Percentiles rank a stretch among this genome's conserved stretches.
phyloP scores from a whole-genome alignment of 2,797 vertebrate genomes.

The Crax fasciolata region DNA sequence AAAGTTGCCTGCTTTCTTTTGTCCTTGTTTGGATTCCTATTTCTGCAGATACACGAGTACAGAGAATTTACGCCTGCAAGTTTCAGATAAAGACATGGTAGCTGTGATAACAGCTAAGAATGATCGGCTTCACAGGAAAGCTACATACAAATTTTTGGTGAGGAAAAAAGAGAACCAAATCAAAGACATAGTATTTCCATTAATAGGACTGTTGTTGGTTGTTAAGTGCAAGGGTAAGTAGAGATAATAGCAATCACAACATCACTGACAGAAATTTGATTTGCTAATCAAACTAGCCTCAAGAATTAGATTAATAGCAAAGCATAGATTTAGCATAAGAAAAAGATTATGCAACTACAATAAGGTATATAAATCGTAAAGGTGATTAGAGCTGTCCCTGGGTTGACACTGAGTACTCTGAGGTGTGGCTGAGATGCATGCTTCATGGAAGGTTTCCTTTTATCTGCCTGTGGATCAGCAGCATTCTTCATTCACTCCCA shows the following conservation, averaged over 20 bases:
- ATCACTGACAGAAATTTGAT: not conserved
- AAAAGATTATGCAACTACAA: not conserved
- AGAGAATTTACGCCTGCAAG: not conserved
- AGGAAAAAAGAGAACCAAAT: not conserved
- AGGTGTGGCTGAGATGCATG: not conserved
- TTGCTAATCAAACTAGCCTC: not conserved
- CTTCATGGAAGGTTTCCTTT: not conserved
- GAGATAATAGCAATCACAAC: not conserved
- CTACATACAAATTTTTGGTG: not conserved
- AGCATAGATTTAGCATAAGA: not conserved
- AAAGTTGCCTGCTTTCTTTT: not conserved
- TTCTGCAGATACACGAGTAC: not conserved
- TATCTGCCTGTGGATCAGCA: not conserved
- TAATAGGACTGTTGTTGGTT: not conserved
- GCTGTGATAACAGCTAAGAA: not conserved
- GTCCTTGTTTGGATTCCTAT: not conserved
- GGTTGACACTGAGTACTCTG: not conserved
- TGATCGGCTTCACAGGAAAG: not conserved
- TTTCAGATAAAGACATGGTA: not conserved
- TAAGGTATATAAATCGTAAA: not conserved
- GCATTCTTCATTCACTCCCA: not conserved
- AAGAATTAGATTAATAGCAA: not conserved
- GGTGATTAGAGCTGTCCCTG: not conserved
- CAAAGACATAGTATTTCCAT: rapidly evolving
- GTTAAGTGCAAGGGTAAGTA: not conserved